Conservation (phyloP, 2,888 invertebrate species). For the Limenitis camilla region DNA sequence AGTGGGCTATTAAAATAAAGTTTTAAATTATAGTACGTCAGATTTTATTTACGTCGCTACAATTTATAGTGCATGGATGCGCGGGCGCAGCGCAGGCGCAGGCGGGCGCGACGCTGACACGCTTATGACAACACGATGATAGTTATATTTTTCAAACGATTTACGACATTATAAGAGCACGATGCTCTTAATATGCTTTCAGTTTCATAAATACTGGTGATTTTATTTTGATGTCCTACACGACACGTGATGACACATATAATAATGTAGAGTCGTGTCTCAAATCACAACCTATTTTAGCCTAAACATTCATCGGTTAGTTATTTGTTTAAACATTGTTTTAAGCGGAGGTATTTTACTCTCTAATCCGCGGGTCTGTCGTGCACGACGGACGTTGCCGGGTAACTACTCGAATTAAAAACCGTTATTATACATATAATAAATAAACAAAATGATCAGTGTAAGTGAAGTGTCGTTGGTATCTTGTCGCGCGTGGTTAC, state of each 20-base stretch:
- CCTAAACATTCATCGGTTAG: slow-evolving; percentile 34
- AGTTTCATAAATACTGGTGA: slow-evolving; percentile 71
- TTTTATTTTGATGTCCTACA: slow-evolving; percentile 73
- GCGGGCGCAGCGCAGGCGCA: slow-evolving; percentile 34
- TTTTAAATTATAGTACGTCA: slow-evolving; percentile 69
- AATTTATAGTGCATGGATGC: slow-evolving; percentile 62
- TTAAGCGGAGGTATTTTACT: no score
- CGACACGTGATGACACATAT: slow-evolving; percentile 67
- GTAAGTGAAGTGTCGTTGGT: no score
- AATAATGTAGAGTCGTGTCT: slow-evolving; percentile 57
- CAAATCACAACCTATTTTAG: slow-evolving; percentile 57
- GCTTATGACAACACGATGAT: slow-evolving; percentile 69
- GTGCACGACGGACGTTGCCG: no score
- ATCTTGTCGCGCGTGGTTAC: no score
- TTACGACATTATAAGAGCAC: slow-evolving; percentile 71
- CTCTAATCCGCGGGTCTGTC: no score
- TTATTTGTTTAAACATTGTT: slow-evolving; percentile 11
- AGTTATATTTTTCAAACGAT: slow-evolving; percentile 74
- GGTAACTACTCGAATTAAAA: no score
- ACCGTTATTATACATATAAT: no score
- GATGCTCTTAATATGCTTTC: slow-evolving; percentile 64
- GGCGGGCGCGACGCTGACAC: slow-evolving; percentile 36
- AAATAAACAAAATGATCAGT: no score
- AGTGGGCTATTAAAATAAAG: slow-evolving; percentile 71
- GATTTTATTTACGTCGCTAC: slow-evolving; percentile 65